Percentiles rank a stretch among this genome's conserved stretches.
These are phyloP conservation scores for Piprites chloris DNA, from an alignment of 2,113 vertebrate species.

Conservation along the genomic window DNA sequence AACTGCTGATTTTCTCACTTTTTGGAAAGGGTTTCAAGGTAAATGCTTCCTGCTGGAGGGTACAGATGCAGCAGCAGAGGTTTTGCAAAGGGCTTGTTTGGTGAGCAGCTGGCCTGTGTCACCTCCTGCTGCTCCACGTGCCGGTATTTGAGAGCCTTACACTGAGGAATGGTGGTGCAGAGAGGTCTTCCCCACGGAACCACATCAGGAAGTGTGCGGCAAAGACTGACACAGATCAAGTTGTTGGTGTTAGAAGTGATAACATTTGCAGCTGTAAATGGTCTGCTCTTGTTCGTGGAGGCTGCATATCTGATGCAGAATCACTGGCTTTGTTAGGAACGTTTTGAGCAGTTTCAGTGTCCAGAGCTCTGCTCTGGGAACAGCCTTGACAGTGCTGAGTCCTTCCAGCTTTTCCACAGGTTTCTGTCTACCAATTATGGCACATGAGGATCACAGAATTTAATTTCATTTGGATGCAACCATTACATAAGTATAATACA, in stretches of 20 bases:
- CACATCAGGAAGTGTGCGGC: not conserved
- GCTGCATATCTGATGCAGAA: not conserved
- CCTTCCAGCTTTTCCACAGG: not conserved
- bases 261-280: not conserved
- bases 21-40: not conserved
- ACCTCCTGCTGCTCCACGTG: fast-evolving
- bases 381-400: not conserved
- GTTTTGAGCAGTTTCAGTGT: not conserved
- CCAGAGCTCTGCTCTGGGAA: not conserved
- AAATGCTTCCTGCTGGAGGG: not conserved
- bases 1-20: not conserved
- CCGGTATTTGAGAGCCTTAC: not conserved
- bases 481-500: not conserved
- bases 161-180: not conserved
- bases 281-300: not conserved
- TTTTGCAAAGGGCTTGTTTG: not conserved
- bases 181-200: not conserved
- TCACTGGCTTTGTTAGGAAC: not conserved
- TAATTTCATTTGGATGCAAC: not conserved
- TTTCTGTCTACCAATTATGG: not conserved
- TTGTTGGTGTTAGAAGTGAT: not conserved
- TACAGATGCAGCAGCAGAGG: not conserved
- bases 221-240: not conserved
- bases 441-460: not conserved
- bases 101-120: not conserved